Percentiles rank a stretch among this genome's conserved stretches.
phyloP scores from a whole-genome alignment of 2,113 vertebrate species.

The Montifringilla adamsi region DNA sequence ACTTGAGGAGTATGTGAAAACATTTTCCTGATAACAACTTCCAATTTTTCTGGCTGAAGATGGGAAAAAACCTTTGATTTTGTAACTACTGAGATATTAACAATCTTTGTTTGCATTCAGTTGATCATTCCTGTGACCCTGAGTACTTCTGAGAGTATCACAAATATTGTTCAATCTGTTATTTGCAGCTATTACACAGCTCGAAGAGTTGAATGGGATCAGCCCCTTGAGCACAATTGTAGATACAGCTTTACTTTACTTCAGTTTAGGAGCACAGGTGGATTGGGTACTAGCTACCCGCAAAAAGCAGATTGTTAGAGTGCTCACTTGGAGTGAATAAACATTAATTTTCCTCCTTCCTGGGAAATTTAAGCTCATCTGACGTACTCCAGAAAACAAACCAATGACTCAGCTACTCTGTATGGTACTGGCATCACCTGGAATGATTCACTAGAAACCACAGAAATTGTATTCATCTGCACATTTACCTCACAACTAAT shows the following conservation, averaged over 20 bases:
- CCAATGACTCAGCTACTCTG: background rate
- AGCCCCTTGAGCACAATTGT: background rate
- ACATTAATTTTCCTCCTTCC: background rate
- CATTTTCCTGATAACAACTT: background rate
- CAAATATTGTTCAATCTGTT: background rate
- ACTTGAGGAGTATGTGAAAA: background rate
- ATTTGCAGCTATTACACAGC: background rate
- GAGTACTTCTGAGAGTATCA: background rate
- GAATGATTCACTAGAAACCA: background rate
- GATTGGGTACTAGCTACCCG: background rate
- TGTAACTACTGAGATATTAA: background rate
- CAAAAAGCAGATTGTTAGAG: background rate
- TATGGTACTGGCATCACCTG: background rate
- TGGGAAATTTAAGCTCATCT: background rate
- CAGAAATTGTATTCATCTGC: background rate
- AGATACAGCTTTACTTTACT: background rate
- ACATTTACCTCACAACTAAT: background rate
- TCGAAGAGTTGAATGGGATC: background rate
- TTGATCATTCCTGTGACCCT: background rate
- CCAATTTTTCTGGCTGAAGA: background rate
- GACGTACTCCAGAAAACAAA: background rate
- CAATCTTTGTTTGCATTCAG: background rate
- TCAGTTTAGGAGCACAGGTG: background rate
- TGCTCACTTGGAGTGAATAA: background rate
- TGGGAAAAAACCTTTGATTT: background rate